Conservation (phyloP, 53 echinoderm and acorn worm species). For the Apostichopus leukothele region DNA sequence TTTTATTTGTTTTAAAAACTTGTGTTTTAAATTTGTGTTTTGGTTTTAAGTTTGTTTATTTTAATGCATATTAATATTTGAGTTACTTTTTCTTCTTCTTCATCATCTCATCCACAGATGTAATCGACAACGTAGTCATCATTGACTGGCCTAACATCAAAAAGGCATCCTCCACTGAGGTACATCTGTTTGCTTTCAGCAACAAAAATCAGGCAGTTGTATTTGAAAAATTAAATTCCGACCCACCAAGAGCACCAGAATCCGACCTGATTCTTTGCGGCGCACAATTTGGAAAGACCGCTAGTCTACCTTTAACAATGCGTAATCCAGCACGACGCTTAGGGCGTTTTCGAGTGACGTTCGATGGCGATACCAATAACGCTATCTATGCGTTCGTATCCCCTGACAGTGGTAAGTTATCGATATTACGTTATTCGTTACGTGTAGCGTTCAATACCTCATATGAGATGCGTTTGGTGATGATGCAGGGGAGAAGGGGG, state of each 20-base stretch:
- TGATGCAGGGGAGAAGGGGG: not conserved
- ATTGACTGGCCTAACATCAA: not conserved
- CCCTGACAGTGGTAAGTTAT: not conserved
- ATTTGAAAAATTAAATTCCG: not conserved
- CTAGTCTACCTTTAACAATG: not conserved
- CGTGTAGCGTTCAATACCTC: not conserved
- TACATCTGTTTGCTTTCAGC: not conserved
- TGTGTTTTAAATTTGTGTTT: no score
- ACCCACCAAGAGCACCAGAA: not conserved
- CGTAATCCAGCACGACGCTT: not conserved
- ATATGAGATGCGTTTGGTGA: no score
- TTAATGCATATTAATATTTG: no score
- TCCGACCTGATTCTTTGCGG: not conserved
- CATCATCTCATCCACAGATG: not conserved
- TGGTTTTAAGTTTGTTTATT: no score
- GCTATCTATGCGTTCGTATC: not conserved
- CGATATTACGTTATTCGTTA: no score
- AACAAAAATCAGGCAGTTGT: not conserved
- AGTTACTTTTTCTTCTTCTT: not conserved
- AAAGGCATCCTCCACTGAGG: not conserved
- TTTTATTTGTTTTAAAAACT: no score
- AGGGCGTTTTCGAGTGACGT: not conserved
- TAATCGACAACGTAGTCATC: not conserved
- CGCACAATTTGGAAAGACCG: not conserved
- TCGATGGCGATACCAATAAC: not conserved